Conservation (phyloP, 2,888 invertebrate genomes). For the Caenorhabditis sinica region DNA sequence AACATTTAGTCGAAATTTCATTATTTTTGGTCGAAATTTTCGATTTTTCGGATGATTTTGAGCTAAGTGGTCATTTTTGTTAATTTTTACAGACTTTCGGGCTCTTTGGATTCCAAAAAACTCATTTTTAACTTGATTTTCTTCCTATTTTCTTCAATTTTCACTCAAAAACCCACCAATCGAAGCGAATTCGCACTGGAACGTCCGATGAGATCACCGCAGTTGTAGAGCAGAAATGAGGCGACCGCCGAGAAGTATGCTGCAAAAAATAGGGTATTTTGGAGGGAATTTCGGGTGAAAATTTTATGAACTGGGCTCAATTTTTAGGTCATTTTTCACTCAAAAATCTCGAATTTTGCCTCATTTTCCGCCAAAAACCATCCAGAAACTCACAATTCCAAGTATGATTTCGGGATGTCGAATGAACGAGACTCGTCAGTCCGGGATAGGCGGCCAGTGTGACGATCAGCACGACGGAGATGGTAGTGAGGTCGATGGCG, state of each 20-base stretch:
- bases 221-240: slow-evolving; percentile 74
- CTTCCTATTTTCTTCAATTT: background rate
- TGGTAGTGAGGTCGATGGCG: slow-evolving; percentile 36
- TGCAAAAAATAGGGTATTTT: slow-evolving; percentile 30
- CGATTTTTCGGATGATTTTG: background rate
- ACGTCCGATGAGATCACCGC: slow-evolving; percentile 72
- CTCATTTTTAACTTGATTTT: too few species aligned
- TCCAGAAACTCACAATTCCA: slow-evolving; percentile 67
- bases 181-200: slow-evolving; percentile 58
- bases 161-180: slow-evolving; percentile 63
- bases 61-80: background rate
- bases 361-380: background rate
- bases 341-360: background rate
- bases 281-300: too few species aligned
- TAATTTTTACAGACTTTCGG: background rate
- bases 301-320: too few species aligned
- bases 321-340: background rate
- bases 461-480: slow-evolving; percentile 64
- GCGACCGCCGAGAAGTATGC: slow-evolving; percentile 74
- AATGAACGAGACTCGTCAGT: slow-evolving; percentile 70
- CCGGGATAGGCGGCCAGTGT: slow-evolving; percentile 73
- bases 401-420: slow-evolving; percentile 66
- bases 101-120: background rate
- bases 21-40: too few species aligned
- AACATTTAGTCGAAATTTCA: too few species aligned